Percentiles rank a stretch among this genome's conserved stretches.
Conservation (phyloP, 1,140 invertebrate species). For the Limonius californicus region DNA sequence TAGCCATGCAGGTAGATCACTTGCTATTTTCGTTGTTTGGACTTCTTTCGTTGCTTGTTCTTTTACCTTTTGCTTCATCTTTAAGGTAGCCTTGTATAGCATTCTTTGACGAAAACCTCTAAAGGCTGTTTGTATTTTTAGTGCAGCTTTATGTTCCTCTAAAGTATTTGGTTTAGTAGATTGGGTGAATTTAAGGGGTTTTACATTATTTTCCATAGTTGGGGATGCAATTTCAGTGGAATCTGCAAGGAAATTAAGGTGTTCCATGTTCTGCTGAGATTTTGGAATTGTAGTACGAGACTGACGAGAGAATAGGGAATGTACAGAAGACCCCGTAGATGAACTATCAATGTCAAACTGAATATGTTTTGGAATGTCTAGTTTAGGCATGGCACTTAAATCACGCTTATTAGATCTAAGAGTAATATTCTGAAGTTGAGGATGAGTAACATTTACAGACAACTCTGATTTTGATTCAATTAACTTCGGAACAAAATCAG, state of each 20-base stretch:
- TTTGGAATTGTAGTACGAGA: neutral
- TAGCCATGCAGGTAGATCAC: no score
- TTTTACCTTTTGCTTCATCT: neutral
- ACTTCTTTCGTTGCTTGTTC: conserved; percentile 25
- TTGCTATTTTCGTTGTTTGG: conserved; percentile 19
- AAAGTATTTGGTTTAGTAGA: no score
- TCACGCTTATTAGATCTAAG: neutral
- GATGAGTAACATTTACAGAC: neutral
- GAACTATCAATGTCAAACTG: neutral
- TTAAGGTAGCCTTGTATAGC: conserved; percentile 17
- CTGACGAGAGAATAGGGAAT: no score
- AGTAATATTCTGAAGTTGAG: neutral
- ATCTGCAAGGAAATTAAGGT: no score
- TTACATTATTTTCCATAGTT: no score
- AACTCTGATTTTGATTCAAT: neutral
- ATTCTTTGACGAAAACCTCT: conserved; percentile 23
- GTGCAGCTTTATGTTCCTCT: conserved; percentile 17
- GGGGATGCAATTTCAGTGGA: no score
- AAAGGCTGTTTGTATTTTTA: conserved; percentile 25
- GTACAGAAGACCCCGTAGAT: no score
- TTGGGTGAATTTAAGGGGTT: no score
- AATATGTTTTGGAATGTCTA: conserved; percentile 15
- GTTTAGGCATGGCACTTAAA: neutral
- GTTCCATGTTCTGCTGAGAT: no score
- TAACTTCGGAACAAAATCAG: neutral